Percentiles rank a stretch among this genome's conserved stretches.
These are phyloP conservation scores for Ochropleura leucogaster DNA, from an alignment of 2,888 invertebrate genomes.

Conservation along the genomic window DNA sequence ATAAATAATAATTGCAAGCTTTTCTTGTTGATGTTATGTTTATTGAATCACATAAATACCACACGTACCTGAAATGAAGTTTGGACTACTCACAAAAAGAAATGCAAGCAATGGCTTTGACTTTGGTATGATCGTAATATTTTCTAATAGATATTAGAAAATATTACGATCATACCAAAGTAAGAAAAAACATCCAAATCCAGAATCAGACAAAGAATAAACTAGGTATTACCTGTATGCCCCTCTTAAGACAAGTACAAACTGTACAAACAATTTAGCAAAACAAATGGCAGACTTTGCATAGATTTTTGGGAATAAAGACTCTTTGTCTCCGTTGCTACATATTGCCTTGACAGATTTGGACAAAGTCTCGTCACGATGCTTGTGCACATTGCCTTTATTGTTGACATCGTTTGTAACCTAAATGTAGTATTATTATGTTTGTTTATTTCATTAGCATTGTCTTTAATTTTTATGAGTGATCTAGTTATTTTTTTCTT, in stretches of 20 bases:
- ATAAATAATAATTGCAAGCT: too few species aligned
- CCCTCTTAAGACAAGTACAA: conserved; percentile 24
- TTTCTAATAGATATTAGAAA: too few species aligned
- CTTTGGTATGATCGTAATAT: too few species aligned
- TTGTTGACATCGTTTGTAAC: conserved; percentile 45
- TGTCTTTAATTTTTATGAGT: conserved; percentile 40
- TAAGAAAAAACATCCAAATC: conserved; percentile 9
- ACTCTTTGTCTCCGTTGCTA: conserved; percentile 53
- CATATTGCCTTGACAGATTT: conserved; percentile 63
- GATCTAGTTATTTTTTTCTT: conserved; percentile 18
- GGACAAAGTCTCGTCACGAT: conserved; percentile 47
- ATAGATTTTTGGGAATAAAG: conserved; percentile 61
- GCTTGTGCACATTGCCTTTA: conserved; percentile 51
- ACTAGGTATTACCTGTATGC: conserved; percentile 8
- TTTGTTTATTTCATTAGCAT: conserved; percentile 43
- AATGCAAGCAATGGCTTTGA: too few species aligned
- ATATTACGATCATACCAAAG: not conserved
- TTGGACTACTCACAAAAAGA: too few species aligned
- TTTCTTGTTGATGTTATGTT: not conserved
- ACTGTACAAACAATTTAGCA: conserved; percentile 45
- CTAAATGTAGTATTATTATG: conserved; percentile 39
- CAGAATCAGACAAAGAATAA: conserved; percentile 13
- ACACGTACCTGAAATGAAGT: not conserved
- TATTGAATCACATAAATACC: not conserved
- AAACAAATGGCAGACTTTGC: conserved; percentile 51